These are phyloP conservation scores for Ephydatia muelleri DNA, from an alignment of 37 sponge, comb jelly and placozoan species.

Conservation along the genomic window DNA sequence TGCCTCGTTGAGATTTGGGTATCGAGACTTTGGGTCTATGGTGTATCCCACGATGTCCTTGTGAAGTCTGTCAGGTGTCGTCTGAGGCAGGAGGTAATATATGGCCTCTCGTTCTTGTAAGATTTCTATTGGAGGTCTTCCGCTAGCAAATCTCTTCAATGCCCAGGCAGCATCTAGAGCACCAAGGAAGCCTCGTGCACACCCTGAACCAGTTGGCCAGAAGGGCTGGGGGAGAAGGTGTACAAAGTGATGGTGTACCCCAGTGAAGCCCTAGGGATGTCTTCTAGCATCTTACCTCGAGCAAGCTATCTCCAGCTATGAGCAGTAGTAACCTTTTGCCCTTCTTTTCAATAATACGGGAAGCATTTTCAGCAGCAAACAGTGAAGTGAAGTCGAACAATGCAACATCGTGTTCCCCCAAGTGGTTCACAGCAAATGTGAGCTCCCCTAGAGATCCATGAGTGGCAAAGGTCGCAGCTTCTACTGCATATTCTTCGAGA, in stretches of 20 bases:
- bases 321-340: slow-evolving; percentile 72
- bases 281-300: slow-evolving; percentile 51
- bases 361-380: slow-evolving; percentile 79
- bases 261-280: not conserved
- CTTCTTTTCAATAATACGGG: slow-evolving; percentile 75
- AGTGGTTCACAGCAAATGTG: slow-evolving; percentile 71
- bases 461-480: slow-evolving; percentile 86
- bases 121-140: slow-evolving; percentile 61
- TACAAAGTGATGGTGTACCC: not conserved
- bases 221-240: slow-evolving; percentile 72
- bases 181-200: slow-evolving; percentile 90
- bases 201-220: slow-evolving; percentile 95
- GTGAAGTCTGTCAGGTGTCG: slow-evolving; percentile 67
- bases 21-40: slow-evolving; percentile 90
- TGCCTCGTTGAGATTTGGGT: slow-evolving; percentile 51
- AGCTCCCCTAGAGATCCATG: slow-evolving; percentile 67
- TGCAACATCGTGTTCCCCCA: slow-evolving; percentile 85
- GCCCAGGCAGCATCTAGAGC: slow-evolving; percentile 93
- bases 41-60: slow-evolving; percentile 66
- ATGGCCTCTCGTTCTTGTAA: slow-evolving; percentile 79
- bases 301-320: slow-evolving; percentile 85
- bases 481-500: slow-evolving; percentile 70
- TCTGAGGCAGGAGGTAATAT: slow-evolving; percentile 81
- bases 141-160: slow-evolving; percentile 78
- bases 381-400: slow-evolving; percentile 93